These are phyloP conservation scores for Chamaea fasciata DNA, from an alignment of 2,113 vertebrate genomes.

Conservation along the genomic window DNA sequence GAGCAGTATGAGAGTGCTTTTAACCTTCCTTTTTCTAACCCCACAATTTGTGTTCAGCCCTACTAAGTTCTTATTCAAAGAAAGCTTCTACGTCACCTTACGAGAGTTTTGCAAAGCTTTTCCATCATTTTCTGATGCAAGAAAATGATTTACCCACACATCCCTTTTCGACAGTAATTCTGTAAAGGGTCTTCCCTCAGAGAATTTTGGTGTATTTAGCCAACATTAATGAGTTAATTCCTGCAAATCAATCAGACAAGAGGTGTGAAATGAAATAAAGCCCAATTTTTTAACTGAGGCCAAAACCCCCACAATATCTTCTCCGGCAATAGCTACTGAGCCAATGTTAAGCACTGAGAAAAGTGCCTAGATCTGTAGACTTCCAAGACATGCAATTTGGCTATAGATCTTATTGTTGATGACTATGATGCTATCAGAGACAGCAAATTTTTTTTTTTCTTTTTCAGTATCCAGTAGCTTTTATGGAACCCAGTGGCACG, in stretches of 20 bases:
- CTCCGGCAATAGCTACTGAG: background rate
- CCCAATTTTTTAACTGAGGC: background rate
- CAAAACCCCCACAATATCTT: background rate
- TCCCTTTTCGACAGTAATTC: background rate
- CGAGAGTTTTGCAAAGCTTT: background rate
- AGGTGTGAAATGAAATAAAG: background rate
- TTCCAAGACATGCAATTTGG: background rate
- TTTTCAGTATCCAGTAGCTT: slow-evolving; percentile 76
- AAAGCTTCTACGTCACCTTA: background rate
- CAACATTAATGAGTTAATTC: background rate
- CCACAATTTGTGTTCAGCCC: background rate
- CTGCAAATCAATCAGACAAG: background rate
- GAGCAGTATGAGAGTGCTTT: background rate
- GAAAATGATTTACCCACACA: background rate
- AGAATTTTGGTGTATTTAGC: background rate
- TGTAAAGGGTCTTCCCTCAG: background rate
- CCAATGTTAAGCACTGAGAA: background rate
- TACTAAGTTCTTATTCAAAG: background rate
- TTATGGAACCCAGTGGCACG: slow-evolving; percentile 83
- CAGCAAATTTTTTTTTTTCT: background rate
- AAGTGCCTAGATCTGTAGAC: background rate
- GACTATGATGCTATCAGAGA: background rate
- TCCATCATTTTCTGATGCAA: background rate
- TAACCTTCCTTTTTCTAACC: background rate
- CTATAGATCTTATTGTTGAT: background rate